phyloP scores from a whole-genome alignment of 2,888 invertebrate genomes.

The Drosophila sordidapex region DNA sequence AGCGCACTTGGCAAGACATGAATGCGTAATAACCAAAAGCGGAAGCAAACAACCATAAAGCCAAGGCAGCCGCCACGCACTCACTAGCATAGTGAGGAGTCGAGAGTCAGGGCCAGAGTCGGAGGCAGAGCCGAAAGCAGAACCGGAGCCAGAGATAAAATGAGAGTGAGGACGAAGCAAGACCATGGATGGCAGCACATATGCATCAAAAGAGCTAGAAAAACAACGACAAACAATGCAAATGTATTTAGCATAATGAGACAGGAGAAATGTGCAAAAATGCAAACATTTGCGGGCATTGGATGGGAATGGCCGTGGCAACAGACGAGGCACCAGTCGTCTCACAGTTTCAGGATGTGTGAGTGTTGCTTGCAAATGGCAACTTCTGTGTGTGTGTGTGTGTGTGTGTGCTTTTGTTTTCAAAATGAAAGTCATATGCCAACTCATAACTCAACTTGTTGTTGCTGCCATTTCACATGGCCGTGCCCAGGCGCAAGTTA shows the following conservation, averaged over 20 bases:
- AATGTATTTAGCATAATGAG: slow-evolving; percentile 83
- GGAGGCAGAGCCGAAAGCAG: background rate
- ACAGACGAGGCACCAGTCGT: slow-evolving; percentile 32
- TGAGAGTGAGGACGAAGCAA: slow-evolving; percentile 24
- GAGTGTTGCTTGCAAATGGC: slow-evolving; percentile 69
- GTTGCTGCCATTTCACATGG: slow-evolving; percentile 53
- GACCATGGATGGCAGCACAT: slow-evolving; percentile 65
- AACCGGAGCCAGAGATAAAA: slow-evolving; percentile 4
- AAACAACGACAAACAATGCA: slow-evolving; percentile 82
- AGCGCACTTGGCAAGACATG: slow-evolving; percentile 82
- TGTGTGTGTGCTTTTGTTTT: slow-evolving; percentile 54
- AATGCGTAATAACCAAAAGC: slow-evolving; percentile 81
- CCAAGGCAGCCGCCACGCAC: slow-evolving; percentile 66
- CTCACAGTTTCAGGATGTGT: slow-evolving; percentile 63
- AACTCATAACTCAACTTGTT: slow-evolving; percentile 79
- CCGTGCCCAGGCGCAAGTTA: slow-evolving; percentile 72
- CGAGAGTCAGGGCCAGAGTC: slow-evolving; percentile 27
- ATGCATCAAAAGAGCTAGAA: slow-evolving; percentile 82
- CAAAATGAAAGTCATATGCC: slow-evolving; percentile 81
- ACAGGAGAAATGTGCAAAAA: slow-evolving; percentile 83
- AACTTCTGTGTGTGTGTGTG: slow-evolving; percentile 39
- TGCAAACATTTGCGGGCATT: slow-evolving; percentile 77
- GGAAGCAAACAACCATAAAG: slow-evolving; percentile 81
- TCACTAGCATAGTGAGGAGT: slow-evolving; percentile 37
- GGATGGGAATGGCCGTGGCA: slow-evolving; percentile 26